Base-by-base conservation (phyloP, 2,113 vertebrate genomes). In the Dasypus novemcinctus region DNA sequence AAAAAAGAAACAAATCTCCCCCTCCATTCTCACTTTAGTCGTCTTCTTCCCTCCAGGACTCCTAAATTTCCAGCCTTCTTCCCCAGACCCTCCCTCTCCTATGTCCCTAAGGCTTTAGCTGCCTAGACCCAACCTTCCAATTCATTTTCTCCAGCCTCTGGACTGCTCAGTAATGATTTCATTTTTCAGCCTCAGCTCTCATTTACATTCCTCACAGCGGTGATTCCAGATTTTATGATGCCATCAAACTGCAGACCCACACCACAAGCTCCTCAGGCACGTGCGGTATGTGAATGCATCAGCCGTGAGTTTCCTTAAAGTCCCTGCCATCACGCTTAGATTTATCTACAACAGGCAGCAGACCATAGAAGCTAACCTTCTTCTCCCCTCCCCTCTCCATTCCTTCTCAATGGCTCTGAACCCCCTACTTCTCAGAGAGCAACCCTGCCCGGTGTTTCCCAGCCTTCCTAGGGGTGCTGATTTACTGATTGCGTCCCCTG, bases 81-180 rank as follows among this genome's bases (percentile, higher is more conserved):
- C 46, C 14, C 7, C 11, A 25, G 41, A 9, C 12, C 41, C 21
- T n/a, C 23, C 0, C 21, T n/a, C 23, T 0, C 1, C 12, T 7
- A 33, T 3, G n/a, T 7, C 52, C 54, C 12, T 21, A 20, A 23
- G 11, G 46, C 9, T 14, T 4, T 4, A 43, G 25, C 49, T 25
- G 2, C 31, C 63, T 4, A 71, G 4, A 41, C 41, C 4, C 33
- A 38, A 20, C 25, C 79, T 38, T 46, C 78, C 23, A 1, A 4
- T 25, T 71, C 43, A 41, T 75, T 83, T 76, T 61, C 87, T 72
- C 18, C 38, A 63, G 87, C 46, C 68, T 72, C 4, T 2, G 57
- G 78, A 43, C 21, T 5, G 33, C 52, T 80, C 69, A 29, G 43
- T 4, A 36, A 43, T 61, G 59, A 33, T 17, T 90, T 87, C 43